A percentile compares a stretch with the other conserved stretches of the same genome.
These are phyloP conservation scores for Vesta saturnalis DNA, from an alignment of 2,888 invertebrate species.

Conservation along the genomic window DNA sequence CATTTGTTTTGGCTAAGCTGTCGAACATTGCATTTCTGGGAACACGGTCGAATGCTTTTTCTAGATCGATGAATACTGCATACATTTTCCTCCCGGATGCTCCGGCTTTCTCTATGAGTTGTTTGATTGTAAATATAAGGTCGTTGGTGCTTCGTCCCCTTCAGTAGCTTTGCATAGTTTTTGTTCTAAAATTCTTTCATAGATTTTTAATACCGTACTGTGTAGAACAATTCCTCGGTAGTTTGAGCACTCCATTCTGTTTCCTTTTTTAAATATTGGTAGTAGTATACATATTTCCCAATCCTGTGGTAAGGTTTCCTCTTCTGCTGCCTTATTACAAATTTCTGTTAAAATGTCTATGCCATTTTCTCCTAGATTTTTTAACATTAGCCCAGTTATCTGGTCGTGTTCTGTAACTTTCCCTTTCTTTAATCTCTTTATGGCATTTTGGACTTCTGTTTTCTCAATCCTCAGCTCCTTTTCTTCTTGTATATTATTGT, in stretches of 20 bases:
- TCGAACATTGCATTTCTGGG: neutral
- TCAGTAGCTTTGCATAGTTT: no score
- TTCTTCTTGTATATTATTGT: no score
- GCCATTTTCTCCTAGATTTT: neutral
- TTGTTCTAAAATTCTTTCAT: no score
- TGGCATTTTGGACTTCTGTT: no score
- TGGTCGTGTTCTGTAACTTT: neutral
- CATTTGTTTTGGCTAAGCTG: neutral
- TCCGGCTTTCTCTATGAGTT: constrained; percentile 14
- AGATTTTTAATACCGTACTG: no score
- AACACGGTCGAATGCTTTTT: constrained; percentile 16
- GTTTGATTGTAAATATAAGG: constrained; percentile 19
- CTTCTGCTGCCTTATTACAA: neutral
- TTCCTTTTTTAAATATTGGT: neutral
- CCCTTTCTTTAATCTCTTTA: neutral
- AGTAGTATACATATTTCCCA: neutral
- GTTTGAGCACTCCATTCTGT: neutral
- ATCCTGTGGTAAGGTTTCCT: neutral
- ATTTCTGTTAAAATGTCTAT: neutral
- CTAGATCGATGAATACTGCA: constrained; percentile 15
- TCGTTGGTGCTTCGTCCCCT: no score
- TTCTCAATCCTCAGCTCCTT: no score
- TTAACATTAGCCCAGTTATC: neutral
- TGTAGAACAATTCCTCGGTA: constrained; percentile 12
- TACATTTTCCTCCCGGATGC: constrained; percentile 5